These are phyloP conservation scores for Palaemon carinicauda DNA, from an alignment of 1,140 invertebrate species.

Conservation along the genomic window DNA sequence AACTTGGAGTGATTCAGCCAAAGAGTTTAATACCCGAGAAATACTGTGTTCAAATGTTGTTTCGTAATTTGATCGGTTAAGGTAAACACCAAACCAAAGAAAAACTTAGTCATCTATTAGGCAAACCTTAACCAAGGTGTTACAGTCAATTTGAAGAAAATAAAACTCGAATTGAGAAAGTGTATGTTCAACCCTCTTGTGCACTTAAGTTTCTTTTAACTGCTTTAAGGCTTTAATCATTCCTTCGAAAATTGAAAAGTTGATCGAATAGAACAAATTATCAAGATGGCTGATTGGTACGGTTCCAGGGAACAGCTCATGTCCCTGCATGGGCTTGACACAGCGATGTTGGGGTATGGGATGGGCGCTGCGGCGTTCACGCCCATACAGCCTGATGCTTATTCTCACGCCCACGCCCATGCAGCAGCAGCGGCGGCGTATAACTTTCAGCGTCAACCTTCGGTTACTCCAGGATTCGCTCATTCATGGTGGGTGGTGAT, in stretches of 20 bases:
- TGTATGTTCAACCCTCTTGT: background rate
- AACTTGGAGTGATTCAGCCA: no score
- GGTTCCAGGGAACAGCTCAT: slow-evolving; percentile 55
- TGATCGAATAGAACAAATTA: no score
- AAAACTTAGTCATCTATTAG: no score
- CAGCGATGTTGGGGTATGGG: slow-evolving; percentile 55
- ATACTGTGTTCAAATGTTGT: no score
- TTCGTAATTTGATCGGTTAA: no score
- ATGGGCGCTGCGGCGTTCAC: slow-evolving; percentile 53
- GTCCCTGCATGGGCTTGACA: slow-evolving; percentile 56
- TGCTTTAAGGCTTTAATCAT: background rate
- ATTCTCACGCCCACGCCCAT: slow-evolving; percentile 52
- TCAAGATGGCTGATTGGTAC: slow-evolving; percentile 58
- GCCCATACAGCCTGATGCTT: slow-evolving; percentile 56
- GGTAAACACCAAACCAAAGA: no score
- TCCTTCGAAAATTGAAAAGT: background rate
- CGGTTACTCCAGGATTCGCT: slow-evolving; percentile 45
- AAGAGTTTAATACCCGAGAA: no score
- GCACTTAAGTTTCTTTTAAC: background rate
- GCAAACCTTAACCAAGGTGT: no score
- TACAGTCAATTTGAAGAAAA: no score
- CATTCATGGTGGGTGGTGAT: slow-evolving; percentile 46
- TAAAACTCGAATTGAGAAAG: no score
- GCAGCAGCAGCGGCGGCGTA: slow-evolving; percentile 53
- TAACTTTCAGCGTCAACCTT: slow-evolving; percentile 53